Percentiles rank a stretch among this genome's conserved stretches.
Conservation (phyloP, 2,113 vertebrate species). For the Hoplias malabaricus region DNA sequence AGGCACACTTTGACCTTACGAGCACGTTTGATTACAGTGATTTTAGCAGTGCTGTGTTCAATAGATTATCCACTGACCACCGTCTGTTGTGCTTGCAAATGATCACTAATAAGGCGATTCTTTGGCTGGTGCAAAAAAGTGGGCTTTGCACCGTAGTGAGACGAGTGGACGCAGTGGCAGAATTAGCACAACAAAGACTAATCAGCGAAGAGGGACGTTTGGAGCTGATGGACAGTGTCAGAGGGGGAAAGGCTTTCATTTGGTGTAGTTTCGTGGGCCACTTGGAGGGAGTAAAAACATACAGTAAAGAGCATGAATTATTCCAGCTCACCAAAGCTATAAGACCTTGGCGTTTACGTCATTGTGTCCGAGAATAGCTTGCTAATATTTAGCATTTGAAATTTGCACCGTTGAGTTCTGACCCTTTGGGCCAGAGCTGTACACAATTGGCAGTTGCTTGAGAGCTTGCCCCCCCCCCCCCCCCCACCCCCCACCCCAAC, state of each 20-base stretch:
- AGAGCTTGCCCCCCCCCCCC: too few species aligned
- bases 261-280: neutral
- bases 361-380: too few species aligned
- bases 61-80: slow-evolving; percentile 35
- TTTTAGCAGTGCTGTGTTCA: slow-evolving; percentile 30
- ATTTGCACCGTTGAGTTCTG: too few species aligned
- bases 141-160: slow-evolving; percentile 20
- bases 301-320: neutral
- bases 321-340: neutral
- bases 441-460: too few species aligned
- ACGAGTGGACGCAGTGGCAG: slow-evolving; percentile 1
- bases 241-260: slow-evolving; percentile 10
- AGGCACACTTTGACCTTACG: slow-evolving; percentile 33
- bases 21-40: slow-evolving; percentile 32
- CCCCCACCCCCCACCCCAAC: too few species aligned
- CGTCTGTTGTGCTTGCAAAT: slow-evolving; percentile 31
- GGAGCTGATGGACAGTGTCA: slow-evolving; percentile 14
- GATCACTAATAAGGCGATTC: slow-evolving; percentile 33
- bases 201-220: slow-evolving; percentile 22
- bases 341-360: neutral
- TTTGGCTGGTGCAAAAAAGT: slow-evolving; percentile 26
- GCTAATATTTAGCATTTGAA: too few species aligned
- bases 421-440: too few species aligned
- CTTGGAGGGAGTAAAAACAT: neutral
- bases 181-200: slow-evolving; percentile 42